Conservation (phyloP, 1,140 invertebrate genomes). For the Reticulitermes speratus region DNA sequence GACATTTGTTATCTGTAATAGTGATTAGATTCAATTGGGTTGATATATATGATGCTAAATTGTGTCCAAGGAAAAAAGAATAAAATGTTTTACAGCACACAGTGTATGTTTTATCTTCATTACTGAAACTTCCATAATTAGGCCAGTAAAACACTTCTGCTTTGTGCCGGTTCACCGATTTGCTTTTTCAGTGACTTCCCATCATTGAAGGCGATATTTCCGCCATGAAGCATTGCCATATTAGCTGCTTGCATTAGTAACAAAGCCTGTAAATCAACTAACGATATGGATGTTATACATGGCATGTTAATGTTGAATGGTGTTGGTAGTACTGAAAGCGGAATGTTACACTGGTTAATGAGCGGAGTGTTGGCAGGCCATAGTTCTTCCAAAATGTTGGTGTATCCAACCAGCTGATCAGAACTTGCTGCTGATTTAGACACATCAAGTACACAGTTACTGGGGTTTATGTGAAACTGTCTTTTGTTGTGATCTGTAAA, state of each 20-base stretch:
- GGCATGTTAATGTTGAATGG: not conserved
- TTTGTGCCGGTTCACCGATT: not conserved
- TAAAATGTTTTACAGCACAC: slow-evolving; percentile 10
- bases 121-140: not conserved
- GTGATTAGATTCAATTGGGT: not conserved
- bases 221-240: slow-evolving; percentile 13
- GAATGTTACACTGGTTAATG: not conserved
- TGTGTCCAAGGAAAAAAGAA: not conserved
- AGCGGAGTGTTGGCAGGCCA: not conserved
- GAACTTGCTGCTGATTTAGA: not conserved
- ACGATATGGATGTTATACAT: not conserved
- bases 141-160: slow-evolving; percentile 6
- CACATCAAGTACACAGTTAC: not conserved
- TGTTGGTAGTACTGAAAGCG: not conserved
- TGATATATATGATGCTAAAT: not conserved
- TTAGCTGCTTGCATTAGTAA: not conserved
- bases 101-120: slow-evolving; percentile 10
- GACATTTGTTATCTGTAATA: not conserved
- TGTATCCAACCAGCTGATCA: not conserved
- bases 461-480: not conserved
- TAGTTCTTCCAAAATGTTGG: slow-evolving; percentile 8
- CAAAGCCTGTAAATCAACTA: slow-evolving; percentile 1
- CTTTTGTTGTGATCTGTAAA: slow-evolving; percentile 5
- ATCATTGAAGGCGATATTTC: not conserved
- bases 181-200: slow-evolving; percentile 14